Base-by-base conservation (phyloP, 2,888 invertebrate genomes). In the Aphelenchoides bicaudatus region DNA sequence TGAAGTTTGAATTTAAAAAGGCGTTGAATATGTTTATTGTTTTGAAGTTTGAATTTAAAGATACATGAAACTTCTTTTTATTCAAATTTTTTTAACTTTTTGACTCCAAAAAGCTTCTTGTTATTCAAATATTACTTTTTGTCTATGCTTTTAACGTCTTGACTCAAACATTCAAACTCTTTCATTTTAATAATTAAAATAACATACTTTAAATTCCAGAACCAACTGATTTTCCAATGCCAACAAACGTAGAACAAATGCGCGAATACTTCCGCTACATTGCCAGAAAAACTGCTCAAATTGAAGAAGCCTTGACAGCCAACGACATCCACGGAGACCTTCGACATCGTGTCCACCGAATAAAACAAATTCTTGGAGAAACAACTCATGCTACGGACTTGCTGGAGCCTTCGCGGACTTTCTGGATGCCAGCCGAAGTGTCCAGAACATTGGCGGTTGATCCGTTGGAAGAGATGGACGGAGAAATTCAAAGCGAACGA, bases 221-320 rank as follows among this genome's bases (percentile, higher is more conserved):
- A n/a, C n/a, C n/a, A n/a, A n/a, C n/a, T n/a, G n/a, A n/a, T n/a
- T n/a, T n/a, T n/a, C n/a, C n/a, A n/a, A n/a, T n/a, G n/a, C n/a
- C n/a, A n/a, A n/a, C n/a, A n/a, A n/a, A 39, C 13, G 37, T 23
- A n/a, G 52, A 51, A 23, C 31, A 31, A 58, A 68, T 39, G 67
- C 63, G 71, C 2, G 55, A 51, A 2, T 66, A 71, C 46, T 39
- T 71, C 8, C 59, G 70, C 30, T 65, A 68, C 19, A 62, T 71
- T 31, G 73, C 72, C 6, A 46, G 55, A 5, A 56, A 66, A 23
- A 59, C 73, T 21, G 47, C 49, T 27, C 66, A 73, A 50, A 54
- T 71, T 48, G 71, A 71, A 51, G 56, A 59, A 43, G 49, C 53
- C 21, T 43, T 60, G 10, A 50, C 53, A 16, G 56, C 60, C 10